These are phyloP conservation scores for Crotalus horridus DNA, from an alignment of 2,113 vertebrate species.

Conservation along the genomic window DNA sequence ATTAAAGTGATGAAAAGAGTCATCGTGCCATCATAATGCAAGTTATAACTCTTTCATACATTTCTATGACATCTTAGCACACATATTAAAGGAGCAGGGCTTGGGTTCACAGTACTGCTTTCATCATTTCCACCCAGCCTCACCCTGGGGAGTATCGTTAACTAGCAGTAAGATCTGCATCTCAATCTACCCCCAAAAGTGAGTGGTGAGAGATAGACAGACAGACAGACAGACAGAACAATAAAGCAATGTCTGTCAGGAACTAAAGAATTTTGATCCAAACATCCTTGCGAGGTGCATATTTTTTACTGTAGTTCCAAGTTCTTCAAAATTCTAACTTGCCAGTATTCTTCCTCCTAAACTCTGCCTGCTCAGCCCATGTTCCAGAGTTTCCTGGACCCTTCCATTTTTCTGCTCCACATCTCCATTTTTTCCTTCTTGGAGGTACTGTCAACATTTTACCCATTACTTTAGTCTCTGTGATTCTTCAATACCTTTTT, in stretches of 20 bases:
- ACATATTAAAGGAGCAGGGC: not conserved
- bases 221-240: not conserved
- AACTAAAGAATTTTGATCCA: not conserved
- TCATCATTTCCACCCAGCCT: not conserved
- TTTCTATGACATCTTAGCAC: not conserved
- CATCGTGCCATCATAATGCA: too few species aligned
- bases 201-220: not conserved
- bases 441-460: not conserved
- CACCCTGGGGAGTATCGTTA: not conserved
- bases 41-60: not conserved
- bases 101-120: not conserved
- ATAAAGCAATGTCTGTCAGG: not conserved
- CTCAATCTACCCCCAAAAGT: not conserved
- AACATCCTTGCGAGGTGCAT: not conserved
- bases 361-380: not conserved
- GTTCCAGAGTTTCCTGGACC: not conserved
- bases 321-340: not conserved
- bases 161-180: not conserved
- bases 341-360: not conserved
- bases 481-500: not conserved
- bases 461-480: not conserved
- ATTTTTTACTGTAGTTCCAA: not conserved
- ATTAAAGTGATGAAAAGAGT: not conserved
- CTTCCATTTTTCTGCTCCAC: not conserved
- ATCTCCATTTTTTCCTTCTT: not conserved